Percentiles rank a stretch among this genome's conserved stretches.
Conservation (phyloP, 2,113 vertebrate species). For the Callorhinus ursinus region DNA sequence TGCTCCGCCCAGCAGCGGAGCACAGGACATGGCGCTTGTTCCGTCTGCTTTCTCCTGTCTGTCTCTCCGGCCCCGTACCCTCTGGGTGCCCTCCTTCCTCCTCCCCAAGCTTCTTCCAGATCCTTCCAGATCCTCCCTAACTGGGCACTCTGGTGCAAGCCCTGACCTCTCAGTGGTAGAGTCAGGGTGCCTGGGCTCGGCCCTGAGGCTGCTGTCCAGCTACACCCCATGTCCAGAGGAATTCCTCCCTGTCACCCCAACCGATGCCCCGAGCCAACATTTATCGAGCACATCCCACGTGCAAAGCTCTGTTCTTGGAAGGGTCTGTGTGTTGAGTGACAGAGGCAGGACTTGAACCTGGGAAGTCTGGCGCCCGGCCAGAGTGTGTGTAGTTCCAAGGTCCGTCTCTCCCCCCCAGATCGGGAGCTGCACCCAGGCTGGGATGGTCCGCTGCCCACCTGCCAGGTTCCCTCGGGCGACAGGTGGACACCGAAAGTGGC, state of each 20-base stretch:
- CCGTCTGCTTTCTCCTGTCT: accelerated
- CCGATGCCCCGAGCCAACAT: accelerated
- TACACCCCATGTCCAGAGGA: accelerated
- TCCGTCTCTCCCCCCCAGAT: not conserved
- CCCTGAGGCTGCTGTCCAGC: accelerated
- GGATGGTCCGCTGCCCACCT: not conserved
- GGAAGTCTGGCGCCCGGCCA: not conserved
- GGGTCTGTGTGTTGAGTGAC: not conserved
- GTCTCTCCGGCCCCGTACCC: not conserved
- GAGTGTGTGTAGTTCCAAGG: not conserved
- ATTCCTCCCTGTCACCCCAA: not conserved
- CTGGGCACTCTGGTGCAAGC: not conserved
- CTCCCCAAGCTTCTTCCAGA: not conserved
- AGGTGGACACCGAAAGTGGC: no score
- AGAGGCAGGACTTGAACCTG: not conserved
- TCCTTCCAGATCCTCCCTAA: not conserved
- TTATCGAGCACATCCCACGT: accelerated
- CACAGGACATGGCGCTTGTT: accelerated
- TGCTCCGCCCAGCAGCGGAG: accelerated
- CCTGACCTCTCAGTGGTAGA: not conserved
- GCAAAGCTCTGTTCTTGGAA: not conserved
- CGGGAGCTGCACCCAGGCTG: no score
- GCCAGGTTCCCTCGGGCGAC: not conserved
- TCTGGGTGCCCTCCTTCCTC: not conserved
- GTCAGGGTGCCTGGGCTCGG: not conserved